Base-by-base conservation (phyloP, 2,797 vertebrate species). In the Tragelaphus eurycerus region DNA sequence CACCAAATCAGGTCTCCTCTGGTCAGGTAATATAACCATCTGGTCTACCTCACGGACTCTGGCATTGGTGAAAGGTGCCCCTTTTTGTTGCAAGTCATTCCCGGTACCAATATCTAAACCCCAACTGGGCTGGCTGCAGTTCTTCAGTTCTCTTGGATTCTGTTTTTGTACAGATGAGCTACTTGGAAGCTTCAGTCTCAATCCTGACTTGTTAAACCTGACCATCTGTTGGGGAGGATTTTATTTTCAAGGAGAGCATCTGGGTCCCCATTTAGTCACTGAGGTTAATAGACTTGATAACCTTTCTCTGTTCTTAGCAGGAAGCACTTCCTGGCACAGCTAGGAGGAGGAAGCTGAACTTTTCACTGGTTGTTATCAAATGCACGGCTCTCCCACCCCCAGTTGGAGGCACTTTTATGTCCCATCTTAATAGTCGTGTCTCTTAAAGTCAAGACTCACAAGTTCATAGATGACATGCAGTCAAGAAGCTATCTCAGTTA, bases 211-310 rank as follows among this genome's bases (percentile, higher is more conserved):
- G 78, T 96, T 98, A 89, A 97, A 90, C 95, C 97, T 96, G 97
- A 90, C 96, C 97, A 97, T 98, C 97, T 97, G 90, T 92, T 98
- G 88, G 95, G 96, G 93, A 96, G 86, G 97, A 98, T 98, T 98
- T 98, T 84, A 93, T 97, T 98, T 98, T 95, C 96, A 92, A 97
- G 95, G 21, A 12, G 88, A 98, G 92, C 93, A 96, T 97, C 98
- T 97, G 96, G 90, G 98, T 98, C 96, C 90, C 92, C 97, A 98
- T 98, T 98, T 98, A 98, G 98, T 98, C 97, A 96, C 98, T 98
- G 97, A 98, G 98, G 98, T 98, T 98, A 98, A 98, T 98, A 98
- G 98, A 98, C 93, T 98, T 97, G 98, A 98, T 98, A 98, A 97
- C 95, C 97, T 98, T 98, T 98, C 97, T 95, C 92, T 98, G 96